Percentiles rank a stretch among this genome's conserved stretches.
These are phyloP conservation scores for Spinus pinus DNA, from an alignment of 2,797 vertebrate genomes.

Conservation along the genomic window DNA sequence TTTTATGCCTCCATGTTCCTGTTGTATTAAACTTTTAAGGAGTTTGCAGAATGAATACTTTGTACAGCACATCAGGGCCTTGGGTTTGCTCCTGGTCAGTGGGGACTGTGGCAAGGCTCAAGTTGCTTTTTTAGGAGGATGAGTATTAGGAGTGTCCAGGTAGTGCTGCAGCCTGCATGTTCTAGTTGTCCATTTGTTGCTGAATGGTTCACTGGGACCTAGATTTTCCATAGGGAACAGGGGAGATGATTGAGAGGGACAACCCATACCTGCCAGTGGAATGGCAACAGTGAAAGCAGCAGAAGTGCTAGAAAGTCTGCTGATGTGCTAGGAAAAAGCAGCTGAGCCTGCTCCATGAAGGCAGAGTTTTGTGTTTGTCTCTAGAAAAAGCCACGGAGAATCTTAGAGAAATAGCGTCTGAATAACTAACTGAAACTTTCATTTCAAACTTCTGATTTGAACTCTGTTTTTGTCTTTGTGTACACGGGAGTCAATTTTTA, in stretches of 20 bases:
- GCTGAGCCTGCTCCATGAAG: neutral
- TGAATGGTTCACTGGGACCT: neutral
- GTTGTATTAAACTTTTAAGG: neutral
- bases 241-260: neutral
- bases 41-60: neutral
- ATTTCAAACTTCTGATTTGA: neutral
- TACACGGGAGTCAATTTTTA: neutral
- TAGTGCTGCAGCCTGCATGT: fast-evolving
- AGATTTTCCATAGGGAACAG: neutral
- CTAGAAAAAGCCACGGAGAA: neutral
- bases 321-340: neutral
- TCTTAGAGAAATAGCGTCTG: neutral
- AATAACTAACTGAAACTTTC: neutral
- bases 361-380: neutral
- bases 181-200: neutral
- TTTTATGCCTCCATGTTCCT: neutral
- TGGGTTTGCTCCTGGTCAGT: neutral
- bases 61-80: neutral
- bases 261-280: fast-evolving
- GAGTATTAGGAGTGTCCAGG: neutral
- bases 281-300: neutral
- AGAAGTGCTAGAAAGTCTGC: neutral
- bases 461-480: neutral
- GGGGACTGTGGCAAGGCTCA: neutral
- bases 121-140: neutral